Evolutionary conservation across 2,113 vertebrate genomes (phyloP).

Genomic region (Tamias sibiricus): DNA sequence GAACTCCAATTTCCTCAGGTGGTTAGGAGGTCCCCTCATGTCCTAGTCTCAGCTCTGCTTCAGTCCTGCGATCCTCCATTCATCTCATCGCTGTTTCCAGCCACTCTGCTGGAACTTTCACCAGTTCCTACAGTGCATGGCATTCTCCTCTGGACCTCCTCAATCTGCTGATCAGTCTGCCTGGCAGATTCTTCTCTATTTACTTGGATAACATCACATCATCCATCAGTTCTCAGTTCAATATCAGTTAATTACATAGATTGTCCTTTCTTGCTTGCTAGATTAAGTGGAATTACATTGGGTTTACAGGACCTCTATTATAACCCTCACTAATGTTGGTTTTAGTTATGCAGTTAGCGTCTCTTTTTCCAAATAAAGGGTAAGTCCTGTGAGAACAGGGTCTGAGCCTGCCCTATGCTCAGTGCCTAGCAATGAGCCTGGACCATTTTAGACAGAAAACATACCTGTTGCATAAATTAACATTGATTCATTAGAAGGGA

Average conservation of each 20-base stretch:
- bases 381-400: not conserved
- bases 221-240: not conserved
- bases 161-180: not conserved
- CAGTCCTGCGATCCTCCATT: too few species aligned
- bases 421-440: not conserved
- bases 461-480: not conserved
- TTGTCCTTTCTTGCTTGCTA: not conserved
- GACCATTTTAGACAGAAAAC: not conserved
- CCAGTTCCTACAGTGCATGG: not conserved
- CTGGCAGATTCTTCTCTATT: not conserved
- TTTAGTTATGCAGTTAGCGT: not conserved
- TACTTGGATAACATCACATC: not conserved
- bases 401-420: not conserved
- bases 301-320: not conserved
- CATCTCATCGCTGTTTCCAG: not conserved
- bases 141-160: not conserved
- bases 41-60: not conserved
- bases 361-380: not conserved
- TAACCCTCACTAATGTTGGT: not conserved
- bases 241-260: not conserved
- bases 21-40: fast-evolving
- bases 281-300: not conserved
- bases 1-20: not conserved
- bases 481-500: not conserved
- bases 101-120: not conserved